These are phyloP conservation scores for Carettochelys insculpta DNA, from an alignment of 2,113 vertebrate species.

Conservation along the genomic window DNA sequence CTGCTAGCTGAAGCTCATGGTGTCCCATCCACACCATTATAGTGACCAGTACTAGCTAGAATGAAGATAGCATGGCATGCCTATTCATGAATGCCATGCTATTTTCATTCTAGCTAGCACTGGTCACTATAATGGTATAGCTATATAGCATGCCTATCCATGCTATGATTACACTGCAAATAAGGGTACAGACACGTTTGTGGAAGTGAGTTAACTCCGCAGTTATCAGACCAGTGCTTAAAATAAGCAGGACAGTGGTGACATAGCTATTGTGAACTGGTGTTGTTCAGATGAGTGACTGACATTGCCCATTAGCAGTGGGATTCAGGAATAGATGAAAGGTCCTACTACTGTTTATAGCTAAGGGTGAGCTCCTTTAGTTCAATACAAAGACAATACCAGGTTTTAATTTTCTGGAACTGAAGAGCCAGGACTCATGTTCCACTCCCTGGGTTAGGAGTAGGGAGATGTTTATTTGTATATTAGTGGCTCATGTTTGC, in stretches of 20 bases:
- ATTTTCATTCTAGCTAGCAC: too few relatives aligned
- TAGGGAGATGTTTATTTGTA: constrained; percentile 3
- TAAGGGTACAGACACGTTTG: neutral
- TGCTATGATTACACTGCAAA: neutral
- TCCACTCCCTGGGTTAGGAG: constrained; percentile 13
- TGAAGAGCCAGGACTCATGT: neutral
- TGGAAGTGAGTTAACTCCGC: neutral
- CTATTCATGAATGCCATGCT: too few relatives aligned
- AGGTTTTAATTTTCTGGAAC: neutral
- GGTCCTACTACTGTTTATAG: constrained; percentile 35
- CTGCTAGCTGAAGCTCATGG: too few relatives aligned
- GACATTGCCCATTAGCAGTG: neutral
- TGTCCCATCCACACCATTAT: too few relatives aligned
- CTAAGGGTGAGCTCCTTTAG: constrained; percentile 18
- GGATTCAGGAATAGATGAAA: constrained; percentile 35
- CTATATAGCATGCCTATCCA: neutral
- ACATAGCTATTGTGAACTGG: constrained; percentile 27
- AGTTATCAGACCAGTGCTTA: neutral
- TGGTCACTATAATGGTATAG: too few relatives aligned
- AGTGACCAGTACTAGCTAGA: too few relatives aligned
- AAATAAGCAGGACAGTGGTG: constrained; percentile 19
- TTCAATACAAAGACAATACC: neutral
- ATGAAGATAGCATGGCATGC: too few relatives aligned
- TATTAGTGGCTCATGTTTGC: neutral
- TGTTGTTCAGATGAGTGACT: neutral